A percentile compares a stretch with the other conserved stretches of the same genome.
Conservation (phyloP, 2,113 vertebrate species). For the Pristiophorus japonicus region DNA sequence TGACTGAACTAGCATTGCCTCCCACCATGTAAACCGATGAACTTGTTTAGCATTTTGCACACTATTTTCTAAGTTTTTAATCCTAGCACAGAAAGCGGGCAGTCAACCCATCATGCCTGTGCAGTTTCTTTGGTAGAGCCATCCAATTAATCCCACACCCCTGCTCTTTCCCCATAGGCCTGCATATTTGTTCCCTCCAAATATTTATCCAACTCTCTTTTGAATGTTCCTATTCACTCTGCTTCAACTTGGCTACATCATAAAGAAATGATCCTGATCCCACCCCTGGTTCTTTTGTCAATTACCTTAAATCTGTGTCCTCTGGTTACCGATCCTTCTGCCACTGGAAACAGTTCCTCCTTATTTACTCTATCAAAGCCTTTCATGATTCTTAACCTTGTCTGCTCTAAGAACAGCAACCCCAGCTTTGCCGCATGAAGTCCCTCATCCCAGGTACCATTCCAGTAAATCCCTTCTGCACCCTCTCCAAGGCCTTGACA, state of each 20-base stretch:
- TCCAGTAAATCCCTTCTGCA: background rate
- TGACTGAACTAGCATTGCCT: background rate
- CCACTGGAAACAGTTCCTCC: background rate
- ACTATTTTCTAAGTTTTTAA: conserved; percentile 1
- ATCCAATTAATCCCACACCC: background rate
- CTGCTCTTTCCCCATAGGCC: background rate
- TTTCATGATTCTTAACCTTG: background rate
- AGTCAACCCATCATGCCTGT: background rate
- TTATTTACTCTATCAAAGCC: background rate
- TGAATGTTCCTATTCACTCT: background rate
- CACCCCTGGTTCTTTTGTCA: background rate
- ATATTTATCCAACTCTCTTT: background rate
- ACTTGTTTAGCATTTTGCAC: background rate
- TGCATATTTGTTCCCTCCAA: background rate
- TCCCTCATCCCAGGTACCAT: background rate
- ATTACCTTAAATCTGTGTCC: background rate
- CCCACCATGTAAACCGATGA: background rate
- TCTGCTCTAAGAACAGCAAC: background rate
- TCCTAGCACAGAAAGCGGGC: background rate
- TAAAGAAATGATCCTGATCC: background rate
- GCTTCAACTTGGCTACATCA: background rate
- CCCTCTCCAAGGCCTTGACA: background rate
- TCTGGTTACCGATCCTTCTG: background rate
- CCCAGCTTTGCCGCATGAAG: background rate
- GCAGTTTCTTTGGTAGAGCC: background rate